These are phyloP conservation scores for Budorcas taxicolor DNA, from an alignment of 2,113 vertebrate species.

Conservation along the genomic window DNA sequence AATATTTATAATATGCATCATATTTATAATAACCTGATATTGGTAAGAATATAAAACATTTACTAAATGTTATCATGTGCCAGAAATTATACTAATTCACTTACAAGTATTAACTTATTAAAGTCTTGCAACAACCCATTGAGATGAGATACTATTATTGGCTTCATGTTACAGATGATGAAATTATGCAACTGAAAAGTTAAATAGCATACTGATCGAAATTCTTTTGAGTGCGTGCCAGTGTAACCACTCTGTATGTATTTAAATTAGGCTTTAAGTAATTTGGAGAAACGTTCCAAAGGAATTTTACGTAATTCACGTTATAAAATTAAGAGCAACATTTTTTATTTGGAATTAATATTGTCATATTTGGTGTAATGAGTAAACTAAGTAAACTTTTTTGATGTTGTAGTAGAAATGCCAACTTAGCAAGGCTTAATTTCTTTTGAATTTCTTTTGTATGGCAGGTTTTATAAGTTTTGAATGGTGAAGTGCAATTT, in stretches of 20 bases:
- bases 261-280: not conserved
- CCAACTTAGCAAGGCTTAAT: not conserved
- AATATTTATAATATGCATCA: not conserved
- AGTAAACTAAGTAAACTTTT: not conserved
- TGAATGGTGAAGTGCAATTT: not conserved
- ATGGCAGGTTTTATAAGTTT: not conserved
- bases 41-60: not conserved
- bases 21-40: not conserved
- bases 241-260: not conserved
- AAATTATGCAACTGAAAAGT: not conserved
- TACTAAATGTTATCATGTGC: not conserved
- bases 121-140: not conserved
- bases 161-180: not conserved
- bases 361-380: not conserved
- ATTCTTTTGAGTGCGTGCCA: not conserved
- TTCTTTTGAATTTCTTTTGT: slow-evolving; percentile 21
- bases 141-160: not conserved
- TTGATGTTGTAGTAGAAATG: not conserved
- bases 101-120: not conserved
- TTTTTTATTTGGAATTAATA: not conserved
- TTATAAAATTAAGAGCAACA: not conserved
- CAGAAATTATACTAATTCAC: not conserved
- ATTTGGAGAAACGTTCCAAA: not conserved
- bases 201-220: not conserved
- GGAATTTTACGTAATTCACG: not conserved